phyloP scores from a whole-genome alignment of 2,797 vertebrate genomes.

The Catamblyrhynchus diadema region DNA sequence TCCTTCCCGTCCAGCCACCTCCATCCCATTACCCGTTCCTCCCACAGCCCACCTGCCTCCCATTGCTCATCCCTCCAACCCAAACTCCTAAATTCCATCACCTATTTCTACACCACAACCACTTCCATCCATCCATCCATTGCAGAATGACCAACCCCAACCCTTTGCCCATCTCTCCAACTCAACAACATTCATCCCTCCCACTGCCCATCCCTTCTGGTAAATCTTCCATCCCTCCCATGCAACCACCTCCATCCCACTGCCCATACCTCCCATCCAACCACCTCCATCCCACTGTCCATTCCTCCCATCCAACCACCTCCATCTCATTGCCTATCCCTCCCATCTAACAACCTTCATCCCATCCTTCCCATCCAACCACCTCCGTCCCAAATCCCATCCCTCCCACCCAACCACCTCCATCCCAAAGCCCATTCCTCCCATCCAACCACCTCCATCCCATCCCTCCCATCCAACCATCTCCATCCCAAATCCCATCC shows the following conservation, averaged over 20 bases:
- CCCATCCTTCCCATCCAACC: background rate
- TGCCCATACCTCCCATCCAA: too few species aligned
- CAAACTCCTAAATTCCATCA: background rate
- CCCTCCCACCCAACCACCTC: background rate
- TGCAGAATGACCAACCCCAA: background rate
- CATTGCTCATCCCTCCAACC: background rate
- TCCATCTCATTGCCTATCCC: too few species aligned
- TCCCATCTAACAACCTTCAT: background rate
- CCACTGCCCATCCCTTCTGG: background rate
- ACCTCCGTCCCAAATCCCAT: too few species aligned
- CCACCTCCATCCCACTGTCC: background rate
- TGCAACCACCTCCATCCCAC: too few species aligned
- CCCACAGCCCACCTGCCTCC: background rate
- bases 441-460: fast-evolving
- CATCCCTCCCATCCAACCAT: fast-evolving
- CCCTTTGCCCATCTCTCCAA: background rate
- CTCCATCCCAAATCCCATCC: background rate
- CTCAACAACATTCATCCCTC: background rate
- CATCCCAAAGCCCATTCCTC: background rate
- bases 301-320: too few species aligned
- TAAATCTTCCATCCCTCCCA: background rate
- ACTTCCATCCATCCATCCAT: background rate
- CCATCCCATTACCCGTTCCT: fast-evolving
- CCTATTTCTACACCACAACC: background rate
- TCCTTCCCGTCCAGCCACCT: background rate